These are phyloP conservation scores for Copidosoma aretas DNA, from an alignment of 2,888 invertebrate species.

Conservation along the genomic window DNA sequence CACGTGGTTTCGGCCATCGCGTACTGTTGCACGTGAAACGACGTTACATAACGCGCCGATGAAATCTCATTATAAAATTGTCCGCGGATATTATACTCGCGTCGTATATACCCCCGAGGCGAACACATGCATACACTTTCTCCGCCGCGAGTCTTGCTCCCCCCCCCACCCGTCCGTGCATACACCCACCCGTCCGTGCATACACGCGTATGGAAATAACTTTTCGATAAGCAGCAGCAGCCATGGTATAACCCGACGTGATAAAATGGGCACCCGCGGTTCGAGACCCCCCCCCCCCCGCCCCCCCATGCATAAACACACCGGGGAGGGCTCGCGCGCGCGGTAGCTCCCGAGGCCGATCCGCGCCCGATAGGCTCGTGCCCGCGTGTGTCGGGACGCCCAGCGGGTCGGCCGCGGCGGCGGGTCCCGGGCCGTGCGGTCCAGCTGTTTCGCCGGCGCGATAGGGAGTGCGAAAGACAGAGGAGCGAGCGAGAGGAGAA, in stretches of 20 bases:
- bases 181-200: too few relatives aligned
- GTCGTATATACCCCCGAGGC: too few relatives aligned
- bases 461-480: not conserved
- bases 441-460: not conserved
- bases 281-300: not conserved
- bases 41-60: too few relatives aligned
- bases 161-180: too few relatives aligned
- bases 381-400: slow-evolving; percentile 56
- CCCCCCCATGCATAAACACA: not conserved
- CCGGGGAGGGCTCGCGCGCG: not conserved
- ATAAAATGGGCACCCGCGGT: not conserved
- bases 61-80: too few relatives aligned
- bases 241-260: too few relatives aligned
- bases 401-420: slow-evolving; percentile 52
- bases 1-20: too few relatives aligned
- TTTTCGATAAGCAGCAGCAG: not conserved
- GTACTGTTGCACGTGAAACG: too few relatives aligned
- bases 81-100: too few relatives aligned
- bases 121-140: too few relatives aligned
- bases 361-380: slow-evolving; percentile 55
- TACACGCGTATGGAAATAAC: too few relatives aligned
- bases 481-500: slow-evolving; percentile 43
- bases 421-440: slow-evolving; percentile 23
- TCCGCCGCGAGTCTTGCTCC: too few relatives aligned
- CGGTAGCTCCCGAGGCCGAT: slow-evolving; percentile 53